These are phyloP conservation scores for Ranitomeya variabilis DNA, from an alignment of 2,113 vertebrate species.

Conservation along the genomic window DNA sequence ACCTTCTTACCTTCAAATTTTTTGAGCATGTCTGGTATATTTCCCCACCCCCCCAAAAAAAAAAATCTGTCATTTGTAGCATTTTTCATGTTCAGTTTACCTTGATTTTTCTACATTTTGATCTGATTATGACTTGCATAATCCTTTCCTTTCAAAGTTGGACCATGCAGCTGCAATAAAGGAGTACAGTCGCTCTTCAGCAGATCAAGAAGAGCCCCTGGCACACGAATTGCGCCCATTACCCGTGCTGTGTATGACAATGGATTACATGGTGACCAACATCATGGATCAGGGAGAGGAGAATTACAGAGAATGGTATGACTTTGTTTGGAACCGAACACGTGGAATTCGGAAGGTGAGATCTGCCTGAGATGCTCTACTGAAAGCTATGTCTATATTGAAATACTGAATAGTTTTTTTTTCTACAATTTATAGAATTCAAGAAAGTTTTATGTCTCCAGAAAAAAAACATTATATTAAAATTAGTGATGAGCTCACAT, in stretches of 20 bases:
- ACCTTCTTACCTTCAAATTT: not conserved
- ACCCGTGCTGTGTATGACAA: constrained; percentile 87
- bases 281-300: constrained; percentile 90
- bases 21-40: not conserved
- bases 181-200: constrained; percentile 96
- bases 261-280: constrained; percentile 93
- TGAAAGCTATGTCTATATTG: not conserved
- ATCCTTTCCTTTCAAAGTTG: constrained; percentile 71
- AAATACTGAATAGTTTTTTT: not conserved
- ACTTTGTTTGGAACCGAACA: constrained; percentile 98
- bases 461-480: no score
- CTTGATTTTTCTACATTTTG: no score
- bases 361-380: not conserved
- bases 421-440: not conserved
- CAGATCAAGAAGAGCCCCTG: constrained; percentile 95
- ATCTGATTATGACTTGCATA: not conserved
- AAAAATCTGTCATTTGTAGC: no score
- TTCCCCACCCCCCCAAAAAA: no score
- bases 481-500: no score
- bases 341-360: constrained; percentile 93
- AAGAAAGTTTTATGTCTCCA: not conserved
- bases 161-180: constrained; percentile 88
- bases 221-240: constrained; percentile 90
- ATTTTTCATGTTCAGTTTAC: no score
- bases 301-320: constrained; percentile 92